Conservation (phyloP, 35 echinoderm and acorn worm species). For the Apostichopus japonicus region DNA sequence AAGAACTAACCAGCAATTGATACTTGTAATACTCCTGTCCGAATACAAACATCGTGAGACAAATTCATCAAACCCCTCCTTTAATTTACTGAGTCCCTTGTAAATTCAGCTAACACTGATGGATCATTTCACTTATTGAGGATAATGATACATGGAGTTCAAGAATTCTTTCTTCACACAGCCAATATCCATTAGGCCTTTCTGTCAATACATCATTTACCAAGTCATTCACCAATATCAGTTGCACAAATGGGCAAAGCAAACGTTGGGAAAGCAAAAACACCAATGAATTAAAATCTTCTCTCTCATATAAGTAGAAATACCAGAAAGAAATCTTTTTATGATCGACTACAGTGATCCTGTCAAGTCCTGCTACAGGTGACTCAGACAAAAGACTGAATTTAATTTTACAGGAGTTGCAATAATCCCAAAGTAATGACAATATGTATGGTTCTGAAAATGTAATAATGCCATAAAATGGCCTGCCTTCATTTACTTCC, state of each 20-base stretch:
- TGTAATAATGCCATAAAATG: not conserved
- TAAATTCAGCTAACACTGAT: not conserved
- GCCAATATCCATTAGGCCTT: not conserved
- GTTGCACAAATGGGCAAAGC: not conserved
- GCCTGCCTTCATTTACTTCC: no score
- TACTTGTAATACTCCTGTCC: no score
- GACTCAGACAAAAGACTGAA: not conserved
- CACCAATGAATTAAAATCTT: not conserved
- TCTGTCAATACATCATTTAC: not conserved
- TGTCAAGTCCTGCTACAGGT: not conserved
- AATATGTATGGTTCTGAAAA: not conserved
- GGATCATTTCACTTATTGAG: not conserved
- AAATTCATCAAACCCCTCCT: no score
- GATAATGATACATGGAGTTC: not conserved
- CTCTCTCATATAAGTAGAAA: not conserved
- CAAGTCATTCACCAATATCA: not conserved
- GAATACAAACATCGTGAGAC: no score
- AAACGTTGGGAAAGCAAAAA: not conserved
- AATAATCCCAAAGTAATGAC: not conserved
- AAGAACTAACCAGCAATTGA: no score
- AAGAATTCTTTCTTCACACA: not conserved
- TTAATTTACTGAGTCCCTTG: no score
- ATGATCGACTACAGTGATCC: not conserved
- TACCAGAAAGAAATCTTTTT: not conserved
- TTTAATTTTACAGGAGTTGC: not conserved